These are phyloP conservation scores for Megathymus violae DNA, from an alignment of 1,140 invertebrate genomes.

Conservation along the genomic window DNA sequence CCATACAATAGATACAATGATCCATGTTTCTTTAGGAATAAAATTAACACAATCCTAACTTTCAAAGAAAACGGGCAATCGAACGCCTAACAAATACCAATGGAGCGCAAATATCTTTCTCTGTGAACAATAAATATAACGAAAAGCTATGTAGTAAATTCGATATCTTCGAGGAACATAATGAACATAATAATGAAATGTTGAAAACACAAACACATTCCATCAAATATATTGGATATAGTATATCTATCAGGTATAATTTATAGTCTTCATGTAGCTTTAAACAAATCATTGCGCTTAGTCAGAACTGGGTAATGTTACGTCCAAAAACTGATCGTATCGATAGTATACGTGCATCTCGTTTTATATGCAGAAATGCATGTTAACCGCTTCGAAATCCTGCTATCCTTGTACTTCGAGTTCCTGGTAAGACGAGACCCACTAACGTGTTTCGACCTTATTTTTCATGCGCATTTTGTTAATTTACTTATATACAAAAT, in stretches of 20 bases:
- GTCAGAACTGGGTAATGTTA: neutral
- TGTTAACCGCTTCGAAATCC: slow-evolving; percentile 57
- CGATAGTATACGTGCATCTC: slow-evolving; percentile 31
- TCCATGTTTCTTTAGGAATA: slow-evolving; percentile 30
- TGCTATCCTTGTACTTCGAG: slow-evolving; percentile 73
- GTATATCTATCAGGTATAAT: too few species aligned
- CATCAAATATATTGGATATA: neutral
- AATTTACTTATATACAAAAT: too few species aligned
- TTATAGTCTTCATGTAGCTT: neutral
- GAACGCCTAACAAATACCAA: slow-evolving; percentile 5
- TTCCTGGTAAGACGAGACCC: slow-evolving; percentile 72
- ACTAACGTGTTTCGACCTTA: slow-evolving; percentile 1
- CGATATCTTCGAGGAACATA: neutral
- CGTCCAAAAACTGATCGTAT: slow-evolving; percentile 1
- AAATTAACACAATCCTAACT: slow-evolving; percentile 12
- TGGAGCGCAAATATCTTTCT: slow-evolving; percentile 7
- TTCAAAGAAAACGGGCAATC: slow-evolving; percentile 3
- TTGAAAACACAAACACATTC: neutral
- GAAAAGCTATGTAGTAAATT: neutral
- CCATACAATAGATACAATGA: too few species aligned
- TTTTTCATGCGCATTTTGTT: too few species aligned
- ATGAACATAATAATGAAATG: neutral
- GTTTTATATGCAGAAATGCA: slow-evolving; percentile 57
- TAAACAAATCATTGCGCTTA: neutral
- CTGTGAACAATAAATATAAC: slow-evolving; percentile 15